Conservation (phyloP, 1,140 invertebrate genomes). For the Trypoxylus dichotomus region DNA sequence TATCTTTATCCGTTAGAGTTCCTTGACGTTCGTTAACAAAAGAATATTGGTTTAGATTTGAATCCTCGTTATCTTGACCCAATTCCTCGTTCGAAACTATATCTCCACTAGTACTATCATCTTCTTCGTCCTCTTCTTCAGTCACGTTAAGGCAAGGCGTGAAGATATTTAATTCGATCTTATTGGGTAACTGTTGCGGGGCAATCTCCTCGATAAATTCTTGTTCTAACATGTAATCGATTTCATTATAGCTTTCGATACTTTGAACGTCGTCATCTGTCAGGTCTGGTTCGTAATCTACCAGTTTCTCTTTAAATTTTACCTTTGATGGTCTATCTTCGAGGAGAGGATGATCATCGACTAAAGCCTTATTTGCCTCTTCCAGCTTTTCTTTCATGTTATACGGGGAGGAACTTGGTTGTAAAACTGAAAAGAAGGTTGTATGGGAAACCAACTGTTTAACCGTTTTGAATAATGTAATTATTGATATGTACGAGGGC, state of each 20-base stretch:
- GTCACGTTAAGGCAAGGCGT: background rate
- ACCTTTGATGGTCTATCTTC: conserved; percentile 43
- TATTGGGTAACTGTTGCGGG: background rate
- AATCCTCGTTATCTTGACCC: background rate
- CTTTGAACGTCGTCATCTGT: conserved; percentile 52
- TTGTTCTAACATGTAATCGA: conserved; percentile 34
- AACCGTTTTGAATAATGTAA: no score
- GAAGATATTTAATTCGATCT: conserved; percentile 26
- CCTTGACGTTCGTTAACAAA: background rate
- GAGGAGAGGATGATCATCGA: conserved; percentile 37
- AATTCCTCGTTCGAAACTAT: no score
- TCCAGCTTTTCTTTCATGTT: conserved; percentile 51
- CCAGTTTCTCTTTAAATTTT: conserved; percentile 48
- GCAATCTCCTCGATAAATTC: background rate
- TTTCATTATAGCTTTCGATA: conserved; percentile 48
- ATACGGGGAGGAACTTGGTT: conserved; percentile 49
- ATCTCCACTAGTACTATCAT: background rate
- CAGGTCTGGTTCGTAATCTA: conserved; percentile 51
- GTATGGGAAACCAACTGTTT: no score
- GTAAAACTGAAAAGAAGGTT: conserved; percentile 47
- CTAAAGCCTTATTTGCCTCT: conserved; percentile 48
- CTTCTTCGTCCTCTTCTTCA: conserved; percentile 34
- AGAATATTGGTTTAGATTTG: background rate
- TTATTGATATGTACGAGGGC: no score
- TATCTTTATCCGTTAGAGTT: conserved; percentile 34